phyloP scores from a whole-genome alignment of 2,888 invertebrate species.

The Synanthedon vespiformis region DNA sequence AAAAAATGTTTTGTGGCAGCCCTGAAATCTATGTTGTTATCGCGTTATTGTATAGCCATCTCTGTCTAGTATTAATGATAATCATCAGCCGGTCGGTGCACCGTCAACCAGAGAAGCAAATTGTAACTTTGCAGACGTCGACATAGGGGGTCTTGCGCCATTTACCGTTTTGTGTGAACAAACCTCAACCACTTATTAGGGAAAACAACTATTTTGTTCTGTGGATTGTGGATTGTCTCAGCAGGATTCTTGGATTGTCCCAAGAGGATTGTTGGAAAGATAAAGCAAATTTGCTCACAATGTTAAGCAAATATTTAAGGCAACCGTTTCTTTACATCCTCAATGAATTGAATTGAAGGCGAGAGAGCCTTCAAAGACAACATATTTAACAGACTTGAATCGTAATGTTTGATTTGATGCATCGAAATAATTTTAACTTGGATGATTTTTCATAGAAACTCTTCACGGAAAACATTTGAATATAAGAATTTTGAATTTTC shows the following conservation, averaged over 20 bases:
- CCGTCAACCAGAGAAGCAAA: conserved; percentile 40
- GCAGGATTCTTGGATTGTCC: neutral
- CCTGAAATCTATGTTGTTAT: conserved; percentile 4
- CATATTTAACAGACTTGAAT: too few species aligned
- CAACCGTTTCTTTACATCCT: neutral
- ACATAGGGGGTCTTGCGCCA: conserved; percentile 7
- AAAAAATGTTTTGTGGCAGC: neutral
- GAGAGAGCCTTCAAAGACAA: too few species aligned
- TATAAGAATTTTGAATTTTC: too few species aligned
- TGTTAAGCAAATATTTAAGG: neutral
- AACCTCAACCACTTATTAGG: neutral
- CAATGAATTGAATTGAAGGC: too few species aligned
- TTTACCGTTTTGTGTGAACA: conserved; percentile 8
- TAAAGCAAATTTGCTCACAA: too few species aligned
- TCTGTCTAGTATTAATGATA: conserved; percentile 44
- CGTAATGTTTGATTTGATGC: too few species aligned
- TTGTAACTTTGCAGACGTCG: conserved; percentile 32
- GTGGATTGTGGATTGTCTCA: neutral
- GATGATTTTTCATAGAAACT: too few species aligned
- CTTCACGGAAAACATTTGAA: too few species aligned
- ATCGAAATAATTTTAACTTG: too few species aligned
- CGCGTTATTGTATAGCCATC: conserved; percentile 5
- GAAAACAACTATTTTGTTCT: neutral
- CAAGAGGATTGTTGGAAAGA: too few species aligned
- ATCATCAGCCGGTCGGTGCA: conserved; percentile 35